Evolutionary conservation across 2,797 vertebrate genomes (phyloP).

Genomic region (Microctenopoma lineatum): DNA sequence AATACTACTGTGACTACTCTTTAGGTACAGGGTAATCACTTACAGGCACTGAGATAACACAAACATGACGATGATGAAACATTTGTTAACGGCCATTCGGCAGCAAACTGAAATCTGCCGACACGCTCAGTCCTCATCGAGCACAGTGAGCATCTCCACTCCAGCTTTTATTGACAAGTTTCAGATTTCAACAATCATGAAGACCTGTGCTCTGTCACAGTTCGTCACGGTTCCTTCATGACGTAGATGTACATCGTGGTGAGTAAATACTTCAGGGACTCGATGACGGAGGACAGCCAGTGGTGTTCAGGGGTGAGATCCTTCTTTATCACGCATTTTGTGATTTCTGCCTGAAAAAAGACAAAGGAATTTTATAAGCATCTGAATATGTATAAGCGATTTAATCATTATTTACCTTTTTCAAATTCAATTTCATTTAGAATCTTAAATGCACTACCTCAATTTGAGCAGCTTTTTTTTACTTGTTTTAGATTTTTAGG

Average conservation of each 20-base stretch:
- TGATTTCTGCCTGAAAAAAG: slow-evolving; percentile 84
- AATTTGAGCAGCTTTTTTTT: too few species aligned
- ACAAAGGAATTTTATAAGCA: too few species aligned
- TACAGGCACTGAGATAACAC: slow-evolving; percentile 29
- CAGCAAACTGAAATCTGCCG: slow-evolving; percentile 30
- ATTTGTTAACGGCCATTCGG: slow-evolving; percentile 56
- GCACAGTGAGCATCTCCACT: slow-evolving; percentile 13
- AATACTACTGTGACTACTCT: slow-evolving; percentile 54
- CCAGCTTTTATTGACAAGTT: slow-evolving; percentile 32
- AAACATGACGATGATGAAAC: slow-evolving; percentile 60
- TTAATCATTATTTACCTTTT: too few species aligned
- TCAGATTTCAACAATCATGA: slow-evolving; percentile 10
- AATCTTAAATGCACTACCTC: too few species aligned
- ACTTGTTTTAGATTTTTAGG: too few species aligned
- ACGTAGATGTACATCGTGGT: slow-evolving; percentile 91
- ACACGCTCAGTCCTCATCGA: slow-evolving; percentile 16
- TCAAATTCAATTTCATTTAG: too few species aligned
- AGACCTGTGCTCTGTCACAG: not conserved
- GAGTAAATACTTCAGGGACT: slow-evolving; percentile 90
- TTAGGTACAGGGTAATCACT: slow-evolving; percentile 68
- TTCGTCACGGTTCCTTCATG: slow-evolving; percentile 89
- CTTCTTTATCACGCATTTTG: slow-evolving; percentile 91
- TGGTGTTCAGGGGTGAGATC: slow-evolving; percentile 85
- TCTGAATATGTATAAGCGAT: too few species aligned
- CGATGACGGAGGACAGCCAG: slow-evolving; percentile 88